phyloP scores from a whole-genome alignment of 2,797 vertebrate genomes.

The Onychomys leucogaster region DNA sequence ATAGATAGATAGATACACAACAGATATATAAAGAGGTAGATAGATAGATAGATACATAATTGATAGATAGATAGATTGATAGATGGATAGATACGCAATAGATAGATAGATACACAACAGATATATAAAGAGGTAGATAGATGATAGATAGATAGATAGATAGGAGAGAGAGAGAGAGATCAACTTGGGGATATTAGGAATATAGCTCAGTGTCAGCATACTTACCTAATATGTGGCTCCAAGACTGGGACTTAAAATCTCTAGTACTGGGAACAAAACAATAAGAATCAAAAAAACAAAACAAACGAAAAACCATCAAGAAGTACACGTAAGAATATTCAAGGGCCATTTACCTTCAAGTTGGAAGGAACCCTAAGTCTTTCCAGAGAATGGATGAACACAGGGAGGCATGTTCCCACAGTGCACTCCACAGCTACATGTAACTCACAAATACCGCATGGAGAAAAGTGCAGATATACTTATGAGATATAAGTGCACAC shows the following conservation, averaged over 20 bases:
- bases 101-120: too few species aligned
- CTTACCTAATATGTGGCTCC: too few species aligned
- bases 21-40: too few species aligned
- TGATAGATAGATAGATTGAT: too few species aligned
- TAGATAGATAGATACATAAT: too few species aligned
- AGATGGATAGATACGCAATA: too few species aligned
- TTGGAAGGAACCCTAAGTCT: background rate
- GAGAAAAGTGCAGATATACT: background rate
- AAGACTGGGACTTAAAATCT: background rate
- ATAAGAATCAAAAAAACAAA: background rate
- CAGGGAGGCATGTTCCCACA: background rate
- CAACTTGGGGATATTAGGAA: background rate
- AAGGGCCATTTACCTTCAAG: background rate
- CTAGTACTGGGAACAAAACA: background rate
- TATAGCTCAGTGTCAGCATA: background rate
- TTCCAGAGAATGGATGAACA: background rate
- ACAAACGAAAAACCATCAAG: background rate
- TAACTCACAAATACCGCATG: background rate
- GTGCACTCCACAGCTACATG: background rate
- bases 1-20: too few species aligned
- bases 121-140: too few species aligned
- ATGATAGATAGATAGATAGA: fast-evolving
- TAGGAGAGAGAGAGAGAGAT: fast-evolving
- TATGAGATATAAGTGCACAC: background rate
- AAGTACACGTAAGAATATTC: background rate